Evolutionary conservation across 2,113 vertebrate genomes (phyloP).

Genomic region (Corvus hawaiiensis): DNA sequence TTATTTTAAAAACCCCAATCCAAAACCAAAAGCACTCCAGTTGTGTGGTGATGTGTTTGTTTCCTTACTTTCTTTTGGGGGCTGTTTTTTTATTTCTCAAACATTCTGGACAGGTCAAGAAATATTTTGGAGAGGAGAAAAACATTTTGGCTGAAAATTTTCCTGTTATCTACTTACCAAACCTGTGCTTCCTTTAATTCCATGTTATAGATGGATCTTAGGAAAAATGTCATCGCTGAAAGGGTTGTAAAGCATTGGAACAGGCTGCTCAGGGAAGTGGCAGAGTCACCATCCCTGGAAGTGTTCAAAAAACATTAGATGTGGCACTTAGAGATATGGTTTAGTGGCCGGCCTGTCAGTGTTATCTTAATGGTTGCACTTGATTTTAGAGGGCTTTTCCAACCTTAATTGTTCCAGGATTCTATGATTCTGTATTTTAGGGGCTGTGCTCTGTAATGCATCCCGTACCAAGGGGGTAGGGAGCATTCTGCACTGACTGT

Average conservation of each 20-base stretch:
- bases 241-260: neutral
- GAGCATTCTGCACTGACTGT: neutral
- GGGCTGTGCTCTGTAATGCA: neutral
- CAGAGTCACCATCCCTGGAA: neutral
- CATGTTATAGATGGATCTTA: neutral
- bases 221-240: neutral
- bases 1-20: neutral
- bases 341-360: neutral
- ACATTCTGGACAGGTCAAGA: neutral
- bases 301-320: neutral
- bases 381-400: neutral
- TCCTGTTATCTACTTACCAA: neutral
- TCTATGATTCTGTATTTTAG: accelerated
- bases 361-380: neutral
- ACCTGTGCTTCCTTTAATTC: neutral
- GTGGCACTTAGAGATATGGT: neutral
- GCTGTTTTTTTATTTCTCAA: neutral
- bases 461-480: neutral
- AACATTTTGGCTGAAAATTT: neutral
- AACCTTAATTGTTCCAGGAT: neutral
- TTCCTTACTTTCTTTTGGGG: neutral
- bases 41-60: neutral
- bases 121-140: neutral
- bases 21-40: neutral
- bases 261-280: neutral